Evolutionary conservation across 2,113 vertebrate genomes (phyloP), one percentile per base, ranked within the genome.

Genomic region (Zapus hudsonius): DNA sequence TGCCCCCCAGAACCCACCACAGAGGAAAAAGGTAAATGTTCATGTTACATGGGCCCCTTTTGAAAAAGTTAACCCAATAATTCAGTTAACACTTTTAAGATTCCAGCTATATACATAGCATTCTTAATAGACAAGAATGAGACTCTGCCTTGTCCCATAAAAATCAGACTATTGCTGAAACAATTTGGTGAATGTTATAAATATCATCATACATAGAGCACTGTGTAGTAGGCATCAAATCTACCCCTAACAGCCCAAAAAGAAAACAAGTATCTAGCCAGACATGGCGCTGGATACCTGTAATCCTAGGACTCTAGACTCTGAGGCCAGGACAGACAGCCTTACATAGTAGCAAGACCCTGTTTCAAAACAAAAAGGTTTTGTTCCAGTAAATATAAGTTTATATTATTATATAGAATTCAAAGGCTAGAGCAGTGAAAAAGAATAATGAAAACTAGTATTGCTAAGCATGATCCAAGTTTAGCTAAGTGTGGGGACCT

Each of bases 11-110:
- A 99, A 99, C 96, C 99, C 99, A 0, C 99, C 99, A 5, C 99
- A 99, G 95, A 99, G 99, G 96, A 99, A 99, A 98, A 99, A 99
- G 99, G 99, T 98, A 99, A 99, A 98, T 97, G 64, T 38, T 84
- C 42, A 20, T 75, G 59, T 70, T 22, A n/a, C 23, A 20, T 19
- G 67, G 23, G 12, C 52, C 25, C 61, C 29, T 84, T 78, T 23
- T 83, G 57, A 93, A 95, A 40, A 93, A 44, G 44, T 52, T 72
- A 66, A 75, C 33, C 73, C 57, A 29, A 9, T 64, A 73, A 87
- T 40, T 93, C 9, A 38, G 7, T 84, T 42, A 13, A 27, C 55
- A 36, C 3, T 75, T 85, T 75, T 2, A 10, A 83, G 79, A 47
- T 42, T 83, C 69, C 55, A 66, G 4, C 27, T n/a, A 0, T 89